Conservation (phyloP, 2,888 invertebrate species). For the Sericinus montela region DNA sequence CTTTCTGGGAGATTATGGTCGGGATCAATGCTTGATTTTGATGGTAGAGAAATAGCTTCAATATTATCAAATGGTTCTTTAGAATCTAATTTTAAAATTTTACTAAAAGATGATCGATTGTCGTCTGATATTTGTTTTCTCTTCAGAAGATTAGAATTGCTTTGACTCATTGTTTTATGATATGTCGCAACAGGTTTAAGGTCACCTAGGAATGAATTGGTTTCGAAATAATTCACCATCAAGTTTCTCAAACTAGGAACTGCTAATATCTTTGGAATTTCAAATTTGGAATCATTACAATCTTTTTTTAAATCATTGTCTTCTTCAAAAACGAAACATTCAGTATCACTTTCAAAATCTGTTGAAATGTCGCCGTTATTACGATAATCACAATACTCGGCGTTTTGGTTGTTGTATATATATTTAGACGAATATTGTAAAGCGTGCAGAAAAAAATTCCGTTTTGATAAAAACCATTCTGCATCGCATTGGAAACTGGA, state of each 20-base stretch:
- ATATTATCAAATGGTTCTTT: neutral
- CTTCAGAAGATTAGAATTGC: neutral
- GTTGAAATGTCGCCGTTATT: slow-evolving; percentile 21
- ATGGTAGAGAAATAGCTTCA: neutral
- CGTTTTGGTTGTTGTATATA: neutral
- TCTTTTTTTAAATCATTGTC: neutral
- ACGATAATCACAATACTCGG: neutral
- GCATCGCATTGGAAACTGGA: slow-evolving; percentile 19
- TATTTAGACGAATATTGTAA: neutral
- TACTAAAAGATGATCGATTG: neutral
- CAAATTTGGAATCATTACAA: neutral
- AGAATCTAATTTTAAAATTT: slow-evolving; percentile 1
- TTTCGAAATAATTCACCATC: slow-evolving; percentile 3
- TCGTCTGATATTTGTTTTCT: neutral
- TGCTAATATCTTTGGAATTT: neutral
- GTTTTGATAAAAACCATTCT: slow-evolving; percentile 22
- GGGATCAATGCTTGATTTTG: neutral
- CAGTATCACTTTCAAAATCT: slow-evolving; percentile 25
- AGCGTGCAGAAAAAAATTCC: neutral
- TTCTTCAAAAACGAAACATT: slow-evolving; percentile 9
- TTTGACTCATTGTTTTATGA: neutral
- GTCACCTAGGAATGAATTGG: neutral
- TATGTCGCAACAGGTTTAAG: neutral
- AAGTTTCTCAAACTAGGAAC: slow-evolving; percentile 5
- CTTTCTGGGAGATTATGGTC: neutral